A percentile compares a stretch with the other conserved stretches of the same genome.
Evolutionary conservation across 2,113 vertebrate species (phyloP).

Genomic region (Urocitellus parryii): DNA sequence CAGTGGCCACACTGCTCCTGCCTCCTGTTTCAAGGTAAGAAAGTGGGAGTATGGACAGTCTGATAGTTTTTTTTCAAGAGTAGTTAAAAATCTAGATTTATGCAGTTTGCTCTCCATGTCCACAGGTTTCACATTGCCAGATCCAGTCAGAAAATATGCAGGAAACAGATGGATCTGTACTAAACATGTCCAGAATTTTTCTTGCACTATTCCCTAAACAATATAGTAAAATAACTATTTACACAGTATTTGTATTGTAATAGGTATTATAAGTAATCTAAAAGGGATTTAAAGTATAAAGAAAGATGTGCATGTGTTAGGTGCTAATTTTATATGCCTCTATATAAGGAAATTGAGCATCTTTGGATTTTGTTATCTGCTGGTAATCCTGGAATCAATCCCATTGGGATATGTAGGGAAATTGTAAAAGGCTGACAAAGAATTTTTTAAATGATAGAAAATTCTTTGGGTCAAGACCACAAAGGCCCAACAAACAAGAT

Average conservation of each 20-base stretch:
- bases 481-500: not conserved
- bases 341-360: not conserved
- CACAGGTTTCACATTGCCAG: not conserved
- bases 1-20: not conserved
- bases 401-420: rapidly evolving
- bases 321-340: not conserved
- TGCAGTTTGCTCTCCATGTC: not conserved
- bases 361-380: not conserved
- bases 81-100: not conserved
- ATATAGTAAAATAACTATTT: not conserved
- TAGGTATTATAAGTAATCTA: not conserved
- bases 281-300: not conserved
- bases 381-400: not conserved
- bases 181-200: not conserved
- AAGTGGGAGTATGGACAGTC: not conserved
- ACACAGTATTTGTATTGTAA: not conserved
- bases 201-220: not conserved
- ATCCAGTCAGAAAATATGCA: not conserved
- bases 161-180: not conserved
- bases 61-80: not conserved
- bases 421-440: not conserved
- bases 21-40: not conserved
- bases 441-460: not conserved
- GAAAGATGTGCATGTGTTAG: not conserved
- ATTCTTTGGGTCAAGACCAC: not conserved